Percentiles rank a stretch among this genome's conserved stretches.
phyloP scores from a whole-genome alignment of 2,888 invertebrate genomes.

The Nomada hirtipes region DNA sequence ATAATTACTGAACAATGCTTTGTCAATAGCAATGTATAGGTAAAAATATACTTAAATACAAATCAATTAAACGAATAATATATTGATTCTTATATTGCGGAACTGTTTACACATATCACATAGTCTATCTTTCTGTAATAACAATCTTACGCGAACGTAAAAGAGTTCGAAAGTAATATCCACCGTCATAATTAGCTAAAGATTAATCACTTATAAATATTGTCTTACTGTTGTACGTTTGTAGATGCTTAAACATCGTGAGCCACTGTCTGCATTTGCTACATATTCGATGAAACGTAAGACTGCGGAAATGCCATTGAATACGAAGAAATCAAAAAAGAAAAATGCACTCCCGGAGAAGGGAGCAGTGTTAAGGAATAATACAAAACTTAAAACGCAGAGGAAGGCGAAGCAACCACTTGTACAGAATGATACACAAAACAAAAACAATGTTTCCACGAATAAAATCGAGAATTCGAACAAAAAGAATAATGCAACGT shows the following conservation, averaged over 20 bases:
- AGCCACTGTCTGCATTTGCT: constrained; percentile 53
- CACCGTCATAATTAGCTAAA: too few relatives aligned
- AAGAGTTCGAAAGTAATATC: too few relatives aligned
- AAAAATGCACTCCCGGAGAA: constrained; percentile 2
- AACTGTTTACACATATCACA: not conserved
- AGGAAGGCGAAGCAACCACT: not conserved
- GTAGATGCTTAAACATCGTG: constrained; percentile 45
- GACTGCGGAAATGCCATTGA: constrained; percentile 9
- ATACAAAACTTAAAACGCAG: not conserved
- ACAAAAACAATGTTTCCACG: not conserved
- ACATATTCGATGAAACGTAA: constrained; percentile 51
- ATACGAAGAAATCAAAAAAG: constrained; percentile 39
- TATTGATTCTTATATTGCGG: not conserved
- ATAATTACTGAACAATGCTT: not conserved
- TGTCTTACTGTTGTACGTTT: not conserved
- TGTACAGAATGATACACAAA: not conserved
- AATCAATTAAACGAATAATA: too few relatives aligned
- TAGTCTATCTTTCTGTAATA: not conserved
- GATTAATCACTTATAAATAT: not conserved
- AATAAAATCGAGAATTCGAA: constrained; percentile 3
- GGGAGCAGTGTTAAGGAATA: not conserved
- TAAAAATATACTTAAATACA: not conserved
- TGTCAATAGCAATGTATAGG: not conserved
- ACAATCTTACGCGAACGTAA: not conserved
- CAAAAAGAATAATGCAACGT: constrained; percentile 3